These are phyloP conservation scores for Pseudomyrmex concolor DNA, from an alignment of 1,140 invertebrate species.

Conservation along the genomic window DNA sequence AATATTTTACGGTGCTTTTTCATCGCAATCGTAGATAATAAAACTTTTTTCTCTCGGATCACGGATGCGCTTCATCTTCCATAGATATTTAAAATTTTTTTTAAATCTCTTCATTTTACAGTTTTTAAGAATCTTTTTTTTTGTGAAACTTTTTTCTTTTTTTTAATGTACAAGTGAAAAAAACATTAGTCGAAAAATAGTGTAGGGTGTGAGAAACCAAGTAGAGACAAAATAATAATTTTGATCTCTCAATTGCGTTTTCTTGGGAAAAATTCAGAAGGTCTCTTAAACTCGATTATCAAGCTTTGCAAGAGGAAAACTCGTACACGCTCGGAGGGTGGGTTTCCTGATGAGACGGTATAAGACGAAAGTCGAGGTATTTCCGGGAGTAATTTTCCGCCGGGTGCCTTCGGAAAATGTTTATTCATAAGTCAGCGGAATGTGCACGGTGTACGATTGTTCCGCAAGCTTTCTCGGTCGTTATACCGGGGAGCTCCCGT, in stretches of 20 bases:
- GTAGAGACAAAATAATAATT: background rate
- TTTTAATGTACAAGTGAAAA: no score
- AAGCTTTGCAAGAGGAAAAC: constrained; percentile 1
- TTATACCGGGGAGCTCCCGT: constrained; percentile 32
- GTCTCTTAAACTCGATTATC: constrained; percentile 48
- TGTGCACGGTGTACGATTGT: constrained; percentile 76
- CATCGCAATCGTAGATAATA: background rate
- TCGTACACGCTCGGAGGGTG: constrained; percentile 18
- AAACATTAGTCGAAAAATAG: no score
- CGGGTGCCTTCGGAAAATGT: constrained; percentile 77
- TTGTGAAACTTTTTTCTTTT: background rate
- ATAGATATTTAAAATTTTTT: background rate
- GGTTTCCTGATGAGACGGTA: constrained; percentile 52
- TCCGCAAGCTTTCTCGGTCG: constrained; percentile 68
- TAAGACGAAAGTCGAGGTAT: constrained; percentile 67
- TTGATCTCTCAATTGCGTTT: background rate
- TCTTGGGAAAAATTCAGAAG: background rate
- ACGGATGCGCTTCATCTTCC: background rate
- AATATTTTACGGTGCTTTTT: background rate
- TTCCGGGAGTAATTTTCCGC: constrained; percentile 80
- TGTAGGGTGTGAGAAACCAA: background rate
- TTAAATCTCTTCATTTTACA: background rate
- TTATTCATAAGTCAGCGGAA: constrained; percentile 80
- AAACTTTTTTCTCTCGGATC: background rate
- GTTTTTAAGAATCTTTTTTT: background rate